Evolutionary conservation across 2,797 vertebrate genomes (phyloP), one percentile per base, ranked within the genome.

Genomic region (Sciaenops ocellatus): DNA sequence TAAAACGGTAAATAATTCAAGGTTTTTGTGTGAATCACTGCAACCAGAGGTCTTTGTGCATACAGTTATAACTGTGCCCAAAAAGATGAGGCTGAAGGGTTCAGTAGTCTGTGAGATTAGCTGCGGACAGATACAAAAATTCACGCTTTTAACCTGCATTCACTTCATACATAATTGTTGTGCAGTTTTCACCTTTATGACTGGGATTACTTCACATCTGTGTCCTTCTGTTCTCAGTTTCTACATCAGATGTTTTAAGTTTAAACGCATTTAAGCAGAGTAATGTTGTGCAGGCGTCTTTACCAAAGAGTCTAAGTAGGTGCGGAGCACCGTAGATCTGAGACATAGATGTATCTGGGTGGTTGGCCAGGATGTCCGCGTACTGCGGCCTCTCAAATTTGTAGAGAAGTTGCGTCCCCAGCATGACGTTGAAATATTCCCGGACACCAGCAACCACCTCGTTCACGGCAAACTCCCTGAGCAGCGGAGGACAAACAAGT

Each of bases 391-490:
- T 94, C 94, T 99, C 98, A 74, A 99, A 99, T 90, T 99, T 99
- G 94, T 99, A 99, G 1, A 99, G 96, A 12, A 99, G 96, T 69
- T 99, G 98, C 0, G 98, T 99, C 64, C 98, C 98, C 84, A 99
- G 85, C 98, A 99, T 99, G 30, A 99, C 98, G 0, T 98, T 99
- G 94, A 99, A 99, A 93, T 99, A 99, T 63, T 99, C 98, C 6
- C 97, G 96, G 69, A 99, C 97, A 2, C 98, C 98, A 30, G 97
- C 97, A 50, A 99, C 98, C 5, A 99, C 98, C 84, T 99, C 98
- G 7, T 99, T 99, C 66, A 99, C 98, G 15, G 98, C 98, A 1
- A 97, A 99, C 84, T 99, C 98, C 92, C 98, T 99, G 84, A 59
- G 34, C 3, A 41, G 61, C 17, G 47, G 24, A 72, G 28, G 38